Evolutionary conservation across 2,888 invertebrate species (phyloP).

Genomic region (Leptinotarsa juncta): DNA sequence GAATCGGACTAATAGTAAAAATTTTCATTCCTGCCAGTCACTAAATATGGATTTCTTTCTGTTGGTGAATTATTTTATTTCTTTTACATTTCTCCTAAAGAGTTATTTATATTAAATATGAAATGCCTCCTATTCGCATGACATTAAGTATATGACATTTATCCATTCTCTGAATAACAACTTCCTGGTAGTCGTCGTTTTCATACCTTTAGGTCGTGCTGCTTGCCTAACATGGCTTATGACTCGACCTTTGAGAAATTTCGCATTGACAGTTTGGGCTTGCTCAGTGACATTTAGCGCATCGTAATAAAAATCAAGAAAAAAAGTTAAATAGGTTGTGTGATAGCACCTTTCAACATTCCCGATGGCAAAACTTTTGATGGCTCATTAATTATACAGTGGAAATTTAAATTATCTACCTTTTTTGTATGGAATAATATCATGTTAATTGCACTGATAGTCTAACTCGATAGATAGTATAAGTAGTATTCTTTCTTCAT

Average conservation of each 20-base stretch:
- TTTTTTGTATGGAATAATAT: not conserved
- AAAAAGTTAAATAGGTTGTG: slow-evolving; percentile 23
- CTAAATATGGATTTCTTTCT: no score
- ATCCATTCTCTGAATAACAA: not conserved
- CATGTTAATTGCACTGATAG: not conserved
- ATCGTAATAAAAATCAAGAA: slow-evolving; percentile 11
- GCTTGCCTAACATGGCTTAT: slow-evolving; percentile 47
- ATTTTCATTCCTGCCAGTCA: no score
- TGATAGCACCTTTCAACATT: slow-evolving; percentile 39
- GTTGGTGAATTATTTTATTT: not conserved
- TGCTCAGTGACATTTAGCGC: slow-evolving; percentile 51
- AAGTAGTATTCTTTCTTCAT: not conserved
- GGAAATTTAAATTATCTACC: not conserved
- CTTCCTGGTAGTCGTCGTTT: slow-evolving; percentile 8
- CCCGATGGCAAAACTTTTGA: slow-evolving; percentile 37
- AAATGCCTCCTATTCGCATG: not conserved
- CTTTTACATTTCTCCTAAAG: not conserved
- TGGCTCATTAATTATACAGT: slow-evolving; percentile 41
- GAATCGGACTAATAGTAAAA: no score
- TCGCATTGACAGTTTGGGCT: slow-evolving; percentile 48
- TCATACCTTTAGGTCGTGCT: slow-evolving; percentile 32
- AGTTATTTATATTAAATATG: not conserved
- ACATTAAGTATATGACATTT: slow-evolving; percentile 14
- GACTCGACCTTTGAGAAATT: slow-evolving; percentile 47
- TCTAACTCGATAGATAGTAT: not conserved